A percentile compares a stretch with the other conserved stretches of the same genome.
Evolutionary conservation across 2,797 vertebrate species (phyloP).

Genomic region (Pogoniulus pusillus): DNA sequence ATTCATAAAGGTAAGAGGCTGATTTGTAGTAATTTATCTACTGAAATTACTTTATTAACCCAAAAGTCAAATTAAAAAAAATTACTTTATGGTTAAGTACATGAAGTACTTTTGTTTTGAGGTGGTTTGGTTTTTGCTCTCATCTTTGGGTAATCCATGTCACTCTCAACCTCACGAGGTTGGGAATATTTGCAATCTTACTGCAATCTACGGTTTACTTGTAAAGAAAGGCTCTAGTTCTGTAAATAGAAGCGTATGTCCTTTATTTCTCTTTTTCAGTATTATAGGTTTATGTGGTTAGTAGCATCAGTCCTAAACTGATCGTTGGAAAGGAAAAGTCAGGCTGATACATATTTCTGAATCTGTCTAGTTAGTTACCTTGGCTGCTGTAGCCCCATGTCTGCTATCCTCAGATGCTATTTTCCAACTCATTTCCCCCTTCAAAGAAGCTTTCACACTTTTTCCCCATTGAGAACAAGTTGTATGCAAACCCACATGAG

Average conservation of each 20-base stretch:
- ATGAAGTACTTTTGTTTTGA: not conserved
- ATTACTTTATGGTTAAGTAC: not conserved
- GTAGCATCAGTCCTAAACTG: not conserved
- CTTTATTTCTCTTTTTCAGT: not conserved
- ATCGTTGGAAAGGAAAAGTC: not conserved
- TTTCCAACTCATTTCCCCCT: not conserved
- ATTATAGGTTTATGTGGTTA: not conserved
- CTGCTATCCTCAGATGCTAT: not conserved
- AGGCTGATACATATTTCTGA: not conserved
- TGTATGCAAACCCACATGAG: slow-evolving; percentile 29
- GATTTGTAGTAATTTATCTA: not conserved
- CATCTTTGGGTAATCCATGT: not conserved
- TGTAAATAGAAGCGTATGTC: not conserved
- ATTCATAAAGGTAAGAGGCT: not conserved
- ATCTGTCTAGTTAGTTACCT: not conserved
- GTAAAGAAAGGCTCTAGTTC: not conserved
- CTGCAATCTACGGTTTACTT: not conserved
- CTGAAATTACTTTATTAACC: not conserved
- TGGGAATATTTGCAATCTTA: not conserved
- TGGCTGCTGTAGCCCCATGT: not conserved
- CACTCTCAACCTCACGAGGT: not conserved
- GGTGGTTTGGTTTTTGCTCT: not conserved
- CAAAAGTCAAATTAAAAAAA: not conserved
- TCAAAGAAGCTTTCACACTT: slow-evolving; percentile 27
- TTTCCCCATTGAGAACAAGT: slow-evolving; percentile 46